Percentiles rank a stretch among this genome's conserved stretches.
These are phyloP conservation scores for Neocrepidodera transversa DNA, from an alignment of 2,888 invertebrate genomes.

Conservation along the genomic window DNA sequence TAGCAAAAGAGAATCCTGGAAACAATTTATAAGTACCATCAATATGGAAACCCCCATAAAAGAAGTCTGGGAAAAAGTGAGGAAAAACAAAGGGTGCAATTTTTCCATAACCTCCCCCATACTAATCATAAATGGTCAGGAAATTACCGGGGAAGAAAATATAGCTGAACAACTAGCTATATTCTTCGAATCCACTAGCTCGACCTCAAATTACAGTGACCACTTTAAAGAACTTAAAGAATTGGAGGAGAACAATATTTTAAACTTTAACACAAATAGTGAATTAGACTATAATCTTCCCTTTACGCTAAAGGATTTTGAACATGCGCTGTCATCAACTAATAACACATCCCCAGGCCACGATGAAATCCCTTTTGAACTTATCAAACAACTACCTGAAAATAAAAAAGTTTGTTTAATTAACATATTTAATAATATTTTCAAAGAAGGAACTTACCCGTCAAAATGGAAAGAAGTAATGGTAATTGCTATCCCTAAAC, in stretches of 20 bases:
- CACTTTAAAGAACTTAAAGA: not conserved
- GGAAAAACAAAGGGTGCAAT: conserved; percentile 4
- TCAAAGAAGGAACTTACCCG: conserved; percentile 10
- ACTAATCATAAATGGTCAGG: not conserved
- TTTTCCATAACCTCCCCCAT: not conserved
- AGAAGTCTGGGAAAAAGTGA: conserved; percentile 16
- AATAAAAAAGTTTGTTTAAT: conserved; percentile 2
- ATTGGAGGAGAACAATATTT: not conserved
- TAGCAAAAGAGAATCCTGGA: conserved; percentile 4
- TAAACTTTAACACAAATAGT: not conserved
- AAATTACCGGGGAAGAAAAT: not conserved
- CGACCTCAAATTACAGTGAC: not conserved
- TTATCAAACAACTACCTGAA: conserved; percentile 3
- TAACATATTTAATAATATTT: conserved; percentile 25
- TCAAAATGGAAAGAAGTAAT: conserved; percentile 15
- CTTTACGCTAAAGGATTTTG: conserved; percentile 9
- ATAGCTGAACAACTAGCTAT: conserved; percentile 10
- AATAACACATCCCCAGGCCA: conserved; percentile 14
- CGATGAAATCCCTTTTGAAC: conserved; percentile 15
- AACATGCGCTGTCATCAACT: not conserved
- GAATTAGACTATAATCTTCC: conserved; percentile 15
- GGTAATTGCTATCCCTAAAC: conserved; percentile 22
- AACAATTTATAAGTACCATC: conserved; percentile 4
- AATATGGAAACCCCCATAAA: conserved; percentile 3
- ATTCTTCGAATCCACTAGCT: conserved; percentile 10